These are phyloP conservation scores for Sarcophaga peregrina DNA, from an alignment of 1,140 invertebrate genomes.

Conservation along the genomic window DNA sequence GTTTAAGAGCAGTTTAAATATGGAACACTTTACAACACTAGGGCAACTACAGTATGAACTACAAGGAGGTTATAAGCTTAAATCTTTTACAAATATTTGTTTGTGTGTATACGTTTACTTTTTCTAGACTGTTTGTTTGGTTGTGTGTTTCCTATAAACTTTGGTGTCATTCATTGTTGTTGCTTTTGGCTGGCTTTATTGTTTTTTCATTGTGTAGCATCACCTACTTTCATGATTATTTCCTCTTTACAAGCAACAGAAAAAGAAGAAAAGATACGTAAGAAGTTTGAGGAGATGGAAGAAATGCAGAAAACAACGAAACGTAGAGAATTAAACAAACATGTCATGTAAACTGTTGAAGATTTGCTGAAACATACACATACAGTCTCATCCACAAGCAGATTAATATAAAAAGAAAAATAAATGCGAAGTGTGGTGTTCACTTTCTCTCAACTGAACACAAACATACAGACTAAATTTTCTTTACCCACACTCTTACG, in stretches of 20 bases:
- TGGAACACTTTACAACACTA: neutral
- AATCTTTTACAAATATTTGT: neutral
- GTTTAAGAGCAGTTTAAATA: slow-evolving; percentile 23
- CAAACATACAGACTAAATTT: too few relatives aligned
- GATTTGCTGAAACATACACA: neutral
- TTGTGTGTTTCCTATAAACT: neutral
- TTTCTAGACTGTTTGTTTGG: neutral
- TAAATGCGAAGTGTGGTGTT: too few relatives aligned
- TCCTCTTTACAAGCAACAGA: neutral
- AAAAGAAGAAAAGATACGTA: neutral
- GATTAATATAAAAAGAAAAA: neutral
- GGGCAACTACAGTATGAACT: neutral
- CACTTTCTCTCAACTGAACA: too few relatives aligned
- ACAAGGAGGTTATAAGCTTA: neutral
- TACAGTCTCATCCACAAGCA: neutral
- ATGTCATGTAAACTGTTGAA: slow-evolving; percentile 23
- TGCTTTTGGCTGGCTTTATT: neutral
- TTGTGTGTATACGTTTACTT: neutral
- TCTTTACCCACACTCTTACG: too few relatives aligned
- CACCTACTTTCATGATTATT: slow-evolving; percentile 19
- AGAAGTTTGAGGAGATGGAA: neutral
- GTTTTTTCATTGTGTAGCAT: neutral
- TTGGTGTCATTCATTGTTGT: neutral
- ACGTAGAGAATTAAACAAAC: neutral
- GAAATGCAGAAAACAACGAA: neutral